Evolutionary conservation across 2,888 invertebrate genomes (phyloP), one percentile per base, ranked within the genome.

Genomic region (Agrochola circellaris): DNA sequence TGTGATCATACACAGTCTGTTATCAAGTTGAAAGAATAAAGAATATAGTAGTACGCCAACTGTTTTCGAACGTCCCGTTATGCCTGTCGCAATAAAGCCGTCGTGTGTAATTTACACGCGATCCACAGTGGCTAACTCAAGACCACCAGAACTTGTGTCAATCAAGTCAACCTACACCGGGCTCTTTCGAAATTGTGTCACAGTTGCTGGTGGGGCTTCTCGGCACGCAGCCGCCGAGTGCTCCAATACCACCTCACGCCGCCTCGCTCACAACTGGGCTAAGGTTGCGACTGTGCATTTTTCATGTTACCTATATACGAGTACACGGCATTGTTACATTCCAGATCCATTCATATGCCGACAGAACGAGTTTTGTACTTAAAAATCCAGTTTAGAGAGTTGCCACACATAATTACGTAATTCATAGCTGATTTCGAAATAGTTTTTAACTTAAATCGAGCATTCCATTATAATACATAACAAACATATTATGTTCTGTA

Each of bases 221-320:
- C 69, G 56, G 61, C 83, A 84, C 85, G 81, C 86, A 79, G 86
- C 77, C 81, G 81, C 54, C 77, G 77, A 84, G 84, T 89, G 88
- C 80, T 80, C 83, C 76, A 81, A 76, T 75, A 77, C 34, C 84
- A 87, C 80, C 70, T 58, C 67, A 62, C 79, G 60, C 66, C 74
- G 73, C 77, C 51, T 51, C 75, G 66, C 89, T 88, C 80, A 84
- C 91, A 95, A 93, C 91, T 95, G 89, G 95, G 95, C 94, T 95
- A 96, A 96, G 96, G 96, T 94, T 95, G 93, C 90, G 87, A 84
- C 89, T 90, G 91, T 93, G 93, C 94, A 94, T 95, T 95, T 95
- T 95, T 93, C 92, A 93, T 87, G 86, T 86, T 83, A 88, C 85
- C 90, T 89, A 90, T 89, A 87, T 83, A 82, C 75, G 81, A 79